Evolutionary conservation across 2,888 invertebrate genomes (phyloP), one percentile per base, ranked within the genome.

Genomic region (Rosalia funebris): DNA sequence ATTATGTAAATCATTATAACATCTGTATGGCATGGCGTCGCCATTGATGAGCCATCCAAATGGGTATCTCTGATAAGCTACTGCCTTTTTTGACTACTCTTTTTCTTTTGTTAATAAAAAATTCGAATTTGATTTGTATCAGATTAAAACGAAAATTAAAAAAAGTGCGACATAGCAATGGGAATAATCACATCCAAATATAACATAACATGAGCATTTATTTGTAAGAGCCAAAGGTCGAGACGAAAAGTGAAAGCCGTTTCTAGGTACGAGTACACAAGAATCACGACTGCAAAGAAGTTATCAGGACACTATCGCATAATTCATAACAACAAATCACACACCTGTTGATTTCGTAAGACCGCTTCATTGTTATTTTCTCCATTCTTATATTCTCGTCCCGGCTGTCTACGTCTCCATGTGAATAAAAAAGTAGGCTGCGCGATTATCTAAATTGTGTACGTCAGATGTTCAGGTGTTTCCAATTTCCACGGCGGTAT

Each of bases 201-300:
- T n/a, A n/a, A n/a, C n/a, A n/a, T n/a, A n/a, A n/a, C n/a, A n/a
- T n/a, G n/a, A n/a, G n/a, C n/a, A n/a, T n/a, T n/a, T n/a, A n/a
- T n/a, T n/a, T n/a, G n/a, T n/a, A n/a, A n/a, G n/a, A 20, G 25
- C 25, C 25, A 3, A 25, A 25, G 17, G 46, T 45, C 1, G 20
- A 19, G 12, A 10, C n/a, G n/a, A 52, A 39, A 52, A 52, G 52
- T 15, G 53, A 53, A 53, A 53, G 41, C 41, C 39, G 42, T 53
- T 53, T 34, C 47, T 34, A 14, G 32, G 32, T 10, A 47, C 15
- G 14, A 12, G 4, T 37, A 11, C 14, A n/a, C n/a, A 19, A 41
- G 16, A 17, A 37, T 15, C 37, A 14, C 3, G 37, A 15, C 37
- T 37, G 15, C 15, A 15, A 37, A 41, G 44, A 25, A 19, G 7